Base-by-base conservation (phyloP, 1,140 invertebrate species). In the Papilio xuthus region DNA sequence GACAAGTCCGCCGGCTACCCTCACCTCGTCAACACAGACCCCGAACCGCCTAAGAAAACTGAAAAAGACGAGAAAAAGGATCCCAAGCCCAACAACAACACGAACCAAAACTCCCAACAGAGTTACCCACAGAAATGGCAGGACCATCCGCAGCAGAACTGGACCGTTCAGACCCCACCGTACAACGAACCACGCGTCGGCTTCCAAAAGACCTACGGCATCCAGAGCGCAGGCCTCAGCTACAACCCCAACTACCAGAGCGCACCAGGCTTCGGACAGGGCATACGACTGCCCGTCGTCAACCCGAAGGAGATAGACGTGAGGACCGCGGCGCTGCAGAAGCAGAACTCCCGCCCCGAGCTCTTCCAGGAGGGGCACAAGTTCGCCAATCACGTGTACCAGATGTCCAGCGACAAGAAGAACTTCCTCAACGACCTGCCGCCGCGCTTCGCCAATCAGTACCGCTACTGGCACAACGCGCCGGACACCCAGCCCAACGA, bases 271-370 rank as follows among this genome's bases (percentile, higher is more conserved):
- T 72, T 82, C 78, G 87, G 81, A n/a, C 88, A 86, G 37, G 88
- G 89, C 9, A 94, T 94, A 4, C 83, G 90, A 13, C 84, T 94
- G 8, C 92, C 94, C 0, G 94, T 94, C 0, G 94, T 94, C 9
- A 94, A 94, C 74, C 94, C 94, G 0, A 94, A 94, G 79, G 94
- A 94, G 82, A 94, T 94, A 6, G 94, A 94, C 76, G 92, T 94
- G 0, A 85, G 93, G 26, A 93, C 93, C 0, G 92, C 90, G 0
- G 91, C 93, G 0, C 73, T 94, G 32, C 94, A 94, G 81, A 93
- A 93, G 50, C 93, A 94, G 82, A 94, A 81, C 77, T 90, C 88
- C 0, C 83, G 92, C 0, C 87, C 88, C 4, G 92, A 93, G 20
- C 71, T 90, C 42, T 92, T 92, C 85, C 90, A 88, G 70, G 90